Base-by-base conservation (phyloP, 2,888 invertebrate genomes). In the Andrena fulva region DNA sequence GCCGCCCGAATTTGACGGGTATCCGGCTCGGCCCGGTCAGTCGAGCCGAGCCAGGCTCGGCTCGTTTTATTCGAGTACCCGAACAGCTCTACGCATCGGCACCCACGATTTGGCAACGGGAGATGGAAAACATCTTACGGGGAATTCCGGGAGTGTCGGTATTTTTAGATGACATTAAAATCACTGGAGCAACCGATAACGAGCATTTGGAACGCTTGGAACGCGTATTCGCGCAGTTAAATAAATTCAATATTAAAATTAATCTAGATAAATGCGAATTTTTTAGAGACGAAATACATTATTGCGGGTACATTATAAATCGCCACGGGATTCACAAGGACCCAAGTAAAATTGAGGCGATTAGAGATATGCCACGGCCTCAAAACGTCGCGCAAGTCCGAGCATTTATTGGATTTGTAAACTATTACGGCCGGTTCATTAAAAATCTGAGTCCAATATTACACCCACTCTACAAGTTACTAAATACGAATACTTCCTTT, bases 241-340 rank as follows among this genome's bases (percentile, higher is more conserved):
- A 24, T 3, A 24, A 63, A 16, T 56, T 63, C 12, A 35, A 63
- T 76, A 76, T 76, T 16, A 16, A 29, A 20, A 70, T 76, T 1
- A 69, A 76, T 48, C 10, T 2, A 2, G 42, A 69, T 12, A 76
- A 76, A 76, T 29, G 69, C 20, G 42, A 54, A 0, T 76, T 76
- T 27, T 20, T 76, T n/a, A 48, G 8, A 8, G 12, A 54, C 0
- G 0, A 20, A 42, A 69, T 69, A 8, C 8, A 56, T 0, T 76
- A 76, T 52, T 76, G 69, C 12, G 63, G 63, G 1, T 70, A 76
- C 24, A 7, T 8, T 1, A 76, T 76, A 1, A 29, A 76, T 2
- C 63, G 42, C 29, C 12, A 69, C n/a, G 69, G 69, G 5, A 27
- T 76, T 35, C 76, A 70, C 20, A 63, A 69, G 31, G 29, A 0